phyloP scores from a whole-genome alignment of 1,140 invertebrate species.

The Arctopsyche grandis region DNA sequence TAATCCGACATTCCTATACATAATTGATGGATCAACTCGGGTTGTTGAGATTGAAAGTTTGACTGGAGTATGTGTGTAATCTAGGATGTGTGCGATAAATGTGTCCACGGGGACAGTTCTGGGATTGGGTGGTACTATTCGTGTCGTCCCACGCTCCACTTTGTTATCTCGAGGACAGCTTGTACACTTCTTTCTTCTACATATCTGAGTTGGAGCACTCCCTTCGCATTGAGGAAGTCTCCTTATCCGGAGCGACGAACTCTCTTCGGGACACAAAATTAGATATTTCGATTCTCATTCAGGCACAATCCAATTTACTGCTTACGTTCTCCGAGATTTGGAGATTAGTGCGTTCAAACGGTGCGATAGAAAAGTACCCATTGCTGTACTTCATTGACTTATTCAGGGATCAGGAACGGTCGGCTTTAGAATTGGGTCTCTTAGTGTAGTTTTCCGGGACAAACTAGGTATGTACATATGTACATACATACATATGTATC shows the following conservation, averaged over 20 bases:
- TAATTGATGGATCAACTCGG: no score
- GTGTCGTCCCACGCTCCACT: conserved; percentile 34
- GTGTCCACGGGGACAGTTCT: conserved; percentile 6
- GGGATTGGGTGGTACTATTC: conserved; percentile 30
- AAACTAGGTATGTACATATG: no score
- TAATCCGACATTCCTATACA: no score
- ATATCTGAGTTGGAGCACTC: neutral
- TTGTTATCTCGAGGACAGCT: conserved; percentile 30
- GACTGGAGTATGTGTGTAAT: neutral
- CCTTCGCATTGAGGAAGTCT: conserved; percentile 16
- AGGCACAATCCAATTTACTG: conserved; percentile 32
- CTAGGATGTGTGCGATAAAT: neutral
- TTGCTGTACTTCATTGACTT: neutral
- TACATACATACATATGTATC: no score
- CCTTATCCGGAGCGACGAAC: conserved; percentile 30
- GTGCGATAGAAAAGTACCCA: neutral
- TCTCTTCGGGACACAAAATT: conserved; percentile 30
- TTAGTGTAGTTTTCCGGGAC: no score
- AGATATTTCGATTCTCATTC: conserved; percentile 14
- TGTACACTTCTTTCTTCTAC: conserved; percentile 16
- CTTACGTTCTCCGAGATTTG: neutral
- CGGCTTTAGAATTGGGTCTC: neutral
- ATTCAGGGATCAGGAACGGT: neutral
- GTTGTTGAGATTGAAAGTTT: no score
- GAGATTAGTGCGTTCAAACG: conserved; percentile 19